Conservation (phyloP, 2,797 vertebrate species). For the Periophthalmus magnuspinnatus region DNA sequence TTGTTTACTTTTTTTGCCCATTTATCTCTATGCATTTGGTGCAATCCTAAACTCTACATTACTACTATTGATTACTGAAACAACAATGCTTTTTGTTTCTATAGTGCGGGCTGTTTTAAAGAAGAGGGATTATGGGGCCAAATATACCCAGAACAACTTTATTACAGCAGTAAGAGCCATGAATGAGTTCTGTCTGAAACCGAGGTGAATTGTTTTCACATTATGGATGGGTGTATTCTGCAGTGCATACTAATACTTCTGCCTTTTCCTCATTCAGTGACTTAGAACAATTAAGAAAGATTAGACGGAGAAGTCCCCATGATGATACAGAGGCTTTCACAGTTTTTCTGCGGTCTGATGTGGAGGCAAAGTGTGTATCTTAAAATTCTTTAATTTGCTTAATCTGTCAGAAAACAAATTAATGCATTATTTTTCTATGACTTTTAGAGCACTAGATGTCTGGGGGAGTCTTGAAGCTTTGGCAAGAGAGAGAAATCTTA, state of each 20-base stretch:
- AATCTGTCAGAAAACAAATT: not conserved
- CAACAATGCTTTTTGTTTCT: conserved; percentile 2
- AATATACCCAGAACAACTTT: conserved; percentile 98
- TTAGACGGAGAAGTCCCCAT: conserved; percentile 92
- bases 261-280: conserved; percentile 76
- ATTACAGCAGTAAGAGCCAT: conserved; percentile 98
- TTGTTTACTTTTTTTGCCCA: too few species aligned
- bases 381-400: not conserved
- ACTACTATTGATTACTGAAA: not conserved
- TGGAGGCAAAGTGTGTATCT: conserved; percentile 90
- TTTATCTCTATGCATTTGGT: too few species aligned
- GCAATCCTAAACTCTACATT: not conserved
- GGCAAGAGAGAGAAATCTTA: conserved; percentile 87
- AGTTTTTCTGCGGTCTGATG: conserved; percentile 95
- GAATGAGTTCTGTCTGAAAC: conserved; percentile 98
- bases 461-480: conserved; percentile 97
- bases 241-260: not conserved
- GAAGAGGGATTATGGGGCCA: conserved; percentile 95
- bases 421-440: conserved; percentile 12
- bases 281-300: conserved; percentile 92
- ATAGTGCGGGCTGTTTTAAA: conserved; percentile 96
- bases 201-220: conserved; percentile 80
- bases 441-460: conserved; percentile 88
- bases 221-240: not conserved
- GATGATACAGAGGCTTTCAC: conserved; percentile 97